A percentile compares a stretch with the other conserved stretches of the same genome.
These are phyloP conservation scores for Synanceia verrucosa DNA, from an alignment of 2,797 vertebrate genomes.

Conservation along the genomic window DNA sequence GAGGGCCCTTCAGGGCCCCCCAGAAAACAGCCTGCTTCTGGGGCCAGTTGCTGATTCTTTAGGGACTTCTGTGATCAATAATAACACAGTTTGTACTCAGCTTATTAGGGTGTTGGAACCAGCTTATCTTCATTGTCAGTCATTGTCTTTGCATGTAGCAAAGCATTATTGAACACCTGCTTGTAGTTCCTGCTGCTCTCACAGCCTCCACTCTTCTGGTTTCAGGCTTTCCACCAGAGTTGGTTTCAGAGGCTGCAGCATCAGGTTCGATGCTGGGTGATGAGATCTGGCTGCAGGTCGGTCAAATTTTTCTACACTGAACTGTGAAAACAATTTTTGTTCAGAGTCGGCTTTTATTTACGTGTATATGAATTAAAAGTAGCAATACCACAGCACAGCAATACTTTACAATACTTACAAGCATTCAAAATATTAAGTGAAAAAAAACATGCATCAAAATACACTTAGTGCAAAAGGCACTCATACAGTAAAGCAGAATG, in stretches of 20 bases:
- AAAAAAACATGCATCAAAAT: too few species aligned
- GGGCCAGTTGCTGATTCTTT: background rate
- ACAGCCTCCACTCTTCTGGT: background rate
- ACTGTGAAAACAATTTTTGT: background rate
- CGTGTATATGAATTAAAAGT: too few species aligned
- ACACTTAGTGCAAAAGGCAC: background rate
- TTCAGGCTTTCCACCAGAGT: background rate
- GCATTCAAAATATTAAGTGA: too few species aligned
- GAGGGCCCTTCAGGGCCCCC: slow-evolving; percentile 23
- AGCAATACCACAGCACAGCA: rapidly evolving
- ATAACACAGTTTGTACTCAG: background rate
- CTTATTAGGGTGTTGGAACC: background rate
- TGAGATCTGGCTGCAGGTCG: background rate
- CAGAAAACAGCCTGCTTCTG: slow-evolving; percentile 25
- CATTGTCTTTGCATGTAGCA: background rate
- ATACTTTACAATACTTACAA: too few species aligned
- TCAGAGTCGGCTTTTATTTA: background rate
- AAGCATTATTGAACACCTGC: too few species aligned
- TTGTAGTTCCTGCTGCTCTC: background rate
- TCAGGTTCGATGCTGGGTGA: background rate
- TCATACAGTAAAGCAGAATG: background rate
- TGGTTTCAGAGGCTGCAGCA: too few species aligned
- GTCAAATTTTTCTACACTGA: background rate
- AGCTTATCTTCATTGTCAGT: background rate
- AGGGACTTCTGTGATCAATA: background rate